Base-by-base conservation (phyloP, 2,797 vertebrate genomes). In the Pseudochaenichthys georgianus region DNA sequence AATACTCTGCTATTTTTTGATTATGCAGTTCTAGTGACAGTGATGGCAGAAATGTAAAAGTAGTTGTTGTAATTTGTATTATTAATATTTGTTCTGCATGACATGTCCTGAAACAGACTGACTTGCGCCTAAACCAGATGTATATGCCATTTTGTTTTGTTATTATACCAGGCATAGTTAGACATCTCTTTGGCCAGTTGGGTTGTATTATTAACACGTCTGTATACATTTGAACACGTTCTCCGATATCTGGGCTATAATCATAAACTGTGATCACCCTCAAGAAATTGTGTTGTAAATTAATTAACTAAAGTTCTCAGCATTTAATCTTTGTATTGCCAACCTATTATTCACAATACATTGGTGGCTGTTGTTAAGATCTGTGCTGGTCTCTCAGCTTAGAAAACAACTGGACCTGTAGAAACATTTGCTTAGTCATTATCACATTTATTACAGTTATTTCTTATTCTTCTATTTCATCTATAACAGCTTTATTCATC, bases 401-500 rank as follows among this genome's bases (percentile, higher is more conserved):
- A 42, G 4, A 53, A 65, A 52, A 64, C 43, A 60, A 43, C n/a
- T 31, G 13, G 58, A 48, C n/a, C 12, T 62, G 58, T 9, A 9
- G 34, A 19, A 60, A 11, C 28, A 7, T 17, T 55, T 46, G 17
- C 43, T 70, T 52, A 17, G 19, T 65, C 17, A 64, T 57, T 42
- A 16, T 47, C n/a, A 23, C 11, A 42, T 17, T 60, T 42, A 46
- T 69, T 42, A 6, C 43, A 46, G 47, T 63, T 48, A 4, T 23
- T 41, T 57, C 12, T 54, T 3, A 57, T 70, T 63, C 15, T 21
- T 47, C 23, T 3, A 3, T 61, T 67, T 60, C 38, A 64, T 82
- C 63, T 75, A 12, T 58, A 21, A 78, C 31, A 67, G 64, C 43
- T 45, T 86, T 74, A 83, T 76, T 53, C 28, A 31, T 3, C 34